These are phyloP conservation scores for Protodeltote pygarga DNA, from an alignment of 2,888 invertebrate species.

Conservation along the genomic window DNA sequence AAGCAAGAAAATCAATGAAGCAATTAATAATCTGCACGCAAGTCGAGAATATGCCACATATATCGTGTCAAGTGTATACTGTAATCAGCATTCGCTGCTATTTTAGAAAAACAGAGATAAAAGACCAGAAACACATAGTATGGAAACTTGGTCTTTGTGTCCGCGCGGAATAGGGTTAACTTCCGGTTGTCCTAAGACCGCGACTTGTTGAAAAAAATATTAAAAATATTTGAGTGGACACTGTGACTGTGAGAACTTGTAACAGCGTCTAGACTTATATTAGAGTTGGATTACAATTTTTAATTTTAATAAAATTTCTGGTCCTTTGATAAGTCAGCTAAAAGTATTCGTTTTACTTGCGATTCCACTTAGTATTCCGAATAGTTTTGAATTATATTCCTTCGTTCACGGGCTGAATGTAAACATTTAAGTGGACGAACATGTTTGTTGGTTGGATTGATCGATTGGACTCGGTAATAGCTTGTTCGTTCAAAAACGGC, in stretches of 20 bases:
- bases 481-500: too few species aligned
- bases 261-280: background rate
- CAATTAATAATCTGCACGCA: constrained; percentile 67
- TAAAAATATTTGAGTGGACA: constrained; percentile 32
- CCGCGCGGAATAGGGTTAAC: background rate
- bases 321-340: constrained; percentile 3
- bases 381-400: too few species aligned
- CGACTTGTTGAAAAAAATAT: constrained; percentile 24
- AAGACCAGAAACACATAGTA: constrained; percentile 1
- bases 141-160: background rate
- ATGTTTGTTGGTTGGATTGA: too few species aligned
- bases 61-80: constrained; percentile 23
- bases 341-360: too few species aligned
- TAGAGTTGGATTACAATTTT: constrained; percentile 10
- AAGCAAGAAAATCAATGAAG: constrained; percentile 64
- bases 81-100: constrained; percentile 31
- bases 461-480: too few species aligned
- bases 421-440: too few species aligned
- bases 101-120: constrained; percentile 26
- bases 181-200: background rate
- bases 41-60: constrained; percentile 26
- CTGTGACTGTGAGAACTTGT: constrained; percentile 56
- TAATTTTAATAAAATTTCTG: constrained; percentile 17
- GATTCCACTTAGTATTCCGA: too few species aligned
- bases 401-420: too few species aligned